phyloP scores from a whole-genome alignment of 2,113 vertebrate species.

The Amblyornis subalaris region DNA sequence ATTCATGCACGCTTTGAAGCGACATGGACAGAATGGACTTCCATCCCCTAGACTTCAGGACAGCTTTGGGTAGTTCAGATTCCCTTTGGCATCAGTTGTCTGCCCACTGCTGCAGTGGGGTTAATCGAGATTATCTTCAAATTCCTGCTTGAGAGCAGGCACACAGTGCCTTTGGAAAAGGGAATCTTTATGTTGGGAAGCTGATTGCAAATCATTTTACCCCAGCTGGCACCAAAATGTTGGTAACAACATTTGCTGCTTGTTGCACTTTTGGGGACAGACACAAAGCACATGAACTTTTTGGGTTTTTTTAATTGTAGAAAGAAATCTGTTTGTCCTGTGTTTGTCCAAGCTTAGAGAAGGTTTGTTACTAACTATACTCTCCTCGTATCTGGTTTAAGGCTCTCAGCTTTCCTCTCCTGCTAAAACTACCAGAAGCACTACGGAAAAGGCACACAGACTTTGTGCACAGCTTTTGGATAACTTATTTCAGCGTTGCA shows the following conservation, averaged over 20 bases:
- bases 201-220: neutral
- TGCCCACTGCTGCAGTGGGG: neutral
- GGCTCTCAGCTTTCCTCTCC: neutral
- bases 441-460: neutral
- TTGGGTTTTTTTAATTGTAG: neutral
- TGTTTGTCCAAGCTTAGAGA: neutral
- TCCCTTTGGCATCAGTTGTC: neutral
- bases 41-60: neutral
- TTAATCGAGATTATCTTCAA: neutral
- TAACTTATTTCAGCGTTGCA: neutral
- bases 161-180: neutral
- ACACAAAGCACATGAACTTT: neutral
- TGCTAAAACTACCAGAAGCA: neutral
- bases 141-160: neutral
- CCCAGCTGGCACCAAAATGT: neutral
- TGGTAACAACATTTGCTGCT: neutral
- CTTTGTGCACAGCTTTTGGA: neutral
- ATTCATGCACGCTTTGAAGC: neutral
- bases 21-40: neutral
- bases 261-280: neutral
- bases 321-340: neutral
- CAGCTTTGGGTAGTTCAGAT: neutral
- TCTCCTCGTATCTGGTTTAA: neutral
- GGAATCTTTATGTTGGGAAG: fast-evolving
- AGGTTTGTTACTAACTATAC: neutral